Evolutionary conservation across 1,140 invertebrate genomes (phyloP).

Genomic region (Ips typographus): DNA sequence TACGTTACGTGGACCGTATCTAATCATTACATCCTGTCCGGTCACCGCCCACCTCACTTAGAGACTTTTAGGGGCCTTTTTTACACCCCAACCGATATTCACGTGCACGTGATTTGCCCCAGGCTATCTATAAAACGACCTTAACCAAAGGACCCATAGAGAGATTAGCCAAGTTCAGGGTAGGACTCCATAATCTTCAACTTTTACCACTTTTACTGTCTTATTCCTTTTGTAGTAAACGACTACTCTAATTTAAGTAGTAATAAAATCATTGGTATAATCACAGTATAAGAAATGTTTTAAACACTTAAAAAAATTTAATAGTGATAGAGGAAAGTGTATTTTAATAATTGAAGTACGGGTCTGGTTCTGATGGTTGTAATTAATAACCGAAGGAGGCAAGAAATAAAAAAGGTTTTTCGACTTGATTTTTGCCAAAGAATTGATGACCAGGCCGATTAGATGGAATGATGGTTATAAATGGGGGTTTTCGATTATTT

Average conservation of each 20-base stretch:
- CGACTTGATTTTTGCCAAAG: slow-evolving; percentile 30
- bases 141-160: slow-evolving; percentile 12
- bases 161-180: slow-evolving; percentile 22
- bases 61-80: slow-evolving; percentile 37
- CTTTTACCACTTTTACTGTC: neutral
- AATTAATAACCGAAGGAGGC: slow-evolving; percentile 4
- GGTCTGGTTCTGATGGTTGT: neutral
- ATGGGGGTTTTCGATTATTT: slow-evolving; percentile 30
- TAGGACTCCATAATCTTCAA: neutral
- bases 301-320: too few relatives aligned
- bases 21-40: slow-evolving; percentile 43
- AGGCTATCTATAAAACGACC: slow-evolving; percentile 39
- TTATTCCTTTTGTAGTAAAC: too few relatives aligned
- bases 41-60: slow-evolving; percentile 40
- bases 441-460: slow-evolving; percentile 29
- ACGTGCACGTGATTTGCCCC: slow-evolving; percentile 45
- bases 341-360: neutral
- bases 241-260: too few relatives aligned
- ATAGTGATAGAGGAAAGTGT: too few relatives aligned
- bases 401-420: slow-evolving; percentile 17
- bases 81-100: slow-evolving; percentile 39
- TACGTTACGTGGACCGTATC: slow-evolving; percentile 37
- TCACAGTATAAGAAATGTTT: too few relatives aligned
- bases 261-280: too few relatives aligned
- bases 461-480: slow-evolving; percentile 32